A percentile compares a stretch with the other conserved stretches of the same genome.
Conservation (phyloP, 2,888 invertebrate species). For the Caenorhabditis imperialis region DNA sequence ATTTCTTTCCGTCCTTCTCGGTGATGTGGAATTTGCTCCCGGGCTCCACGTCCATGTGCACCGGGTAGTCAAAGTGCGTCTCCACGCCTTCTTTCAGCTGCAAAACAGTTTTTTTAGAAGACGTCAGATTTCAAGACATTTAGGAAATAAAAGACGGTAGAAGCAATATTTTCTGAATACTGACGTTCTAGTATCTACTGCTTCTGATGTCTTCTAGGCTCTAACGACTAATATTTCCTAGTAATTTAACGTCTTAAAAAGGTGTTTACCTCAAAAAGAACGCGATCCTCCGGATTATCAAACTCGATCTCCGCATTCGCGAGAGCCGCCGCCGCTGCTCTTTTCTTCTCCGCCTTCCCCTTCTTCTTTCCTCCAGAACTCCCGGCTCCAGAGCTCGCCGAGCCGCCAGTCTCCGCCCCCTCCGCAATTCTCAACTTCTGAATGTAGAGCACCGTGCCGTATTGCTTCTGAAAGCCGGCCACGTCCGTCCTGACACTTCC, state of each 20-base stretch:
- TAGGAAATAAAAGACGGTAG: no score
- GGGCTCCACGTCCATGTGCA: slow-evolving; percentile 73
- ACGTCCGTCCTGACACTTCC: slow-evolving; percentile 55
- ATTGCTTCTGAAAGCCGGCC: slow-evolving; percentile 35
- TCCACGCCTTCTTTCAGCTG: slow-evolving; percentile 45
- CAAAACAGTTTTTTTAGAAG: no score
- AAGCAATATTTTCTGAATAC: no score
- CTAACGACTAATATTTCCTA: no score
- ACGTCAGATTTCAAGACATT: no score
- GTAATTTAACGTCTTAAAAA: no score
- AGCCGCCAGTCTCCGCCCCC: not conserved
- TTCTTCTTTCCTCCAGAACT: slow-evolving; percentile 46
- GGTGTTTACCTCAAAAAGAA: slow-evolving; percentile 62
- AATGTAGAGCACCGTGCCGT: slow-evolving; percentile 60
- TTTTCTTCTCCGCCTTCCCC: slow-evolving; percentile 70
- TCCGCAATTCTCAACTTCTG: slow-evolving; percentile 62
- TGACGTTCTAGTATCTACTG: no score
- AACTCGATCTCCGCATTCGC: slow-evolving; percentile 62
- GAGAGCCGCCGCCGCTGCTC: slow-evolving; percentile 64
- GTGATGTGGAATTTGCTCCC: slow-evolving; percentile 72
- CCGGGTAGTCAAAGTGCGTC: slow-evolving; percentile 71
- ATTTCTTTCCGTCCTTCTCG: slow-evolving; percentile 68
- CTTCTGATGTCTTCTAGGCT: no score
- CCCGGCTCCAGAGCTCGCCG: slow-evolving; percentile 16
- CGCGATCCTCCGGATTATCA: slow-evolving; percentile 72